Evolutionary conservation across 2,888 invertebrate species (phyloP).

Genomic region (Frankliniella fusca): DNA sequence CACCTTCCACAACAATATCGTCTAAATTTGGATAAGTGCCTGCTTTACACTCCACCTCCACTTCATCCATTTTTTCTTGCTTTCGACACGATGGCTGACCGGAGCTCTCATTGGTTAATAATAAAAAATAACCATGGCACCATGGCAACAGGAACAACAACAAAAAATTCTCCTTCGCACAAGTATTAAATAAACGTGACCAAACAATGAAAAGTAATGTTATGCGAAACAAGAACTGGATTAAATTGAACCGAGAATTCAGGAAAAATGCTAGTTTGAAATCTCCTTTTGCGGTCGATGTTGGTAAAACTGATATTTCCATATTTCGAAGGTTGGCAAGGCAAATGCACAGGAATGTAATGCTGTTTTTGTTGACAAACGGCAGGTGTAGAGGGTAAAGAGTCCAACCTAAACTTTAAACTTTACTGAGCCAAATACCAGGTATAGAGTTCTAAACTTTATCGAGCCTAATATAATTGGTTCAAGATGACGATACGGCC

Average conservation of each 20-base stretch:
- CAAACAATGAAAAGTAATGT: not conserved
- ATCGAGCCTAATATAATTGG: not conserved
- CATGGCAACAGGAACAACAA: conserved; percentile 11
- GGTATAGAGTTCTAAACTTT: no score
- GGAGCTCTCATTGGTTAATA: conserved; percentile 5
- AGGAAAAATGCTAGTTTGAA: not conserved
- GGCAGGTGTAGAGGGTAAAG: not conserved
- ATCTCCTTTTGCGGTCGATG: not conserved
- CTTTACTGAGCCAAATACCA: no score
- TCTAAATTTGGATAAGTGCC: conserved; percentile 2
- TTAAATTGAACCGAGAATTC: not conserved
- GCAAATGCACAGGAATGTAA: no score
- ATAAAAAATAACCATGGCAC: not conserved
- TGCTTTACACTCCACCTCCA: conserved; percentile 38
- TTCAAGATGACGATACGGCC: not conserved
- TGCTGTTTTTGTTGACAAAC: not conserved
- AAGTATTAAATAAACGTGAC: not conserved
- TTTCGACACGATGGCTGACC: conserved; percentile 36
- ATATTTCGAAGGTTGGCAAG: no score
- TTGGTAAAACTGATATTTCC: not conserved
- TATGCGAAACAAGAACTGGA: not conserved
- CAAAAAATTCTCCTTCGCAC: not conserved
- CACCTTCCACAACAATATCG: not conserved
- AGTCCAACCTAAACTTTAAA: no score
- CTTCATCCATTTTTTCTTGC: conserved; percentile 39